phyloP scores from a whole-genome alignment of 2,113 vertebrate genomes.

The Merops nubicus region DNA sequence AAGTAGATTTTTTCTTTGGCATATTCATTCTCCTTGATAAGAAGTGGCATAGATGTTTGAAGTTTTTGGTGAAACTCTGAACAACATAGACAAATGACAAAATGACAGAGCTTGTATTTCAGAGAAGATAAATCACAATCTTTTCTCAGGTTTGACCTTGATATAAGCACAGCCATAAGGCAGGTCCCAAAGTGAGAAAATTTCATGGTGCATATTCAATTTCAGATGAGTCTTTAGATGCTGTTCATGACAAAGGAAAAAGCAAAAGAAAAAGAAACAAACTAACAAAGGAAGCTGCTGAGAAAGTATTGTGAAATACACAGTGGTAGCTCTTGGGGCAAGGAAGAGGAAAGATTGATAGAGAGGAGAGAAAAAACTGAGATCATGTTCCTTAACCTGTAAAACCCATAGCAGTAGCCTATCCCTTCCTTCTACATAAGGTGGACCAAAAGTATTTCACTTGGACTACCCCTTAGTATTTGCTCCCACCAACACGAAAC shows the following conservation, averaged over 20 bases:
- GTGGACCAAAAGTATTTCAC: background rate
- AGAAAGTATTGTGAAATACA: background rate
- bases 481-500: background rate
- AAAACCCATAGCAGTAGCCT: background rate
- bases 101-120: background rate
- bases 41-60: background rate
- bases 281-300: background rate
- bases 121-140: background rate
- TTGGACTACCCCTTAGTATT: background rate
- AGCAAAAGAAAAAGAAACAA: background rate
- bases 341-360: background rate
- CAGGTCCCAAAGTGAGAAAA: background rate
- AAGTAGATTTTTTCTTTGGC: background rate
- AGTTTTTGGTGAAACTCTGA: background rate
- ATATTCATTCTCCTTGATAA: background rate
- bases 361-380: background rate
- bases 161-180: background rate
- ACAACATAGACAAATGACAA: background rate
- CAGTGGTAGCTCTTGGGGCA: background rate
- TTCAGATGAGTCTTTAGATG: background rate
- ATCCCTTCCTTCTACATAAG: background rate
- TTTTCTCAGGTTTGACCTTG: constrained; percentile 16
- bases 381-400: background rate
- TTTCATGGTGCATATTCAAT: background rate
- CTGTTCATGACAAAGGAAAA: background rate